Evolutionary conservation across 2,797 vertebrate genomes (phyloP).

Genomic region (Glyptemys insculpta): DNA sequence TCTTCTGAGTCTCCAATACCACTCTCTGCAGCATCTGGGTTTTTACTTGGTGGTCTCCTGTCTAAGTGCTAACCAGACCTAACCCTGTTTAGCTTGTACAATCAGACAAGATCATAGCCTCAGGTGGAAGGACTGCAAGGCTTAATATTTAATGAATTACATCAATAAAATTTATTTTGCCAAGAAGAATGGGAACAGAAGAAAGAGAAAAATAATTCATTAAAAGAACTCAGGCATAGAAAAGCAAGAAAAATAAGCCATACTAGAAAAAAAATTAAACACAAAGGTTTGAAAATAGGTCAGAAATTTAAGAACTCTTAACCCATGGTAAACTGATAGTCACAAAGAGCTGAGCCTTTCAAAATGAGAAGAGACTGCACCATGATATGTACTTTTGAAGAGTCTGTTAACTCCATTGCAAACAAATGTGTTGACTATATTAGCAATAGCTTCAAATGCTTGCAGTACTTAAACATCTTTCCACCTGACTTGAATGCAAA

Average conservation of each 20-base stretch:
- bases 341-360: neutral
- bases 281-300: conserved; percentile 49
- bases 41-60: conserved; percentile 22
- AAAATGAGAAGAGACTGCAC: neutral
- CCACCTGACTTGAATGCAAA: neutral
- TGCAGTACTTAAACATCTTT: neutral
- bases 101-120: conserved; percentile 56
- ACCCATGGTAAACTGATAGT: neutral
- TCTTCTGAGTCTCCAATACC: neutral
- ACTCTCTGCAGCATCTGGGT: neutral
- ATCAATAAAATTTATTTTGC: conserved; percentile 71
- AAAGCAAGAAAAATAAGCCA: neutral
- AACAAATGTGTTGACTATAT: neutral
- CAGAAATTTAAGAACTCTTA: conserved; percentile 40
- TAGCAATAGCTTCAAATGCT: neutral
- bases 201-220: conserved; percentile 65
- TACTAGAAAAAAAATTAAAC: conserved; percentile 13
- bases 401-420: neutral
- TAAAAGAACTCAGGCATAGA: conserved; percentile 46
- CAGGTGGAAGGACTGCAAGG: conserved; percentile 30
- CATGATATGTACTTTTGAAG: fast-evolving
- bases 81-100: conserved; percentile 55
- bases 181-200: conserved; percentile 60
- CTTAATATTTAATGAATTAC: conserved; percentile 66
- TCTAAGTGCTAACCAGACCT: conserved; percentile 18